Evolutionary conservation across 2,888 invertebrate species (phyloP), one percentile per base, ranked within the genome.

Genomic region (Caenorhabditis sp.): DNA sequence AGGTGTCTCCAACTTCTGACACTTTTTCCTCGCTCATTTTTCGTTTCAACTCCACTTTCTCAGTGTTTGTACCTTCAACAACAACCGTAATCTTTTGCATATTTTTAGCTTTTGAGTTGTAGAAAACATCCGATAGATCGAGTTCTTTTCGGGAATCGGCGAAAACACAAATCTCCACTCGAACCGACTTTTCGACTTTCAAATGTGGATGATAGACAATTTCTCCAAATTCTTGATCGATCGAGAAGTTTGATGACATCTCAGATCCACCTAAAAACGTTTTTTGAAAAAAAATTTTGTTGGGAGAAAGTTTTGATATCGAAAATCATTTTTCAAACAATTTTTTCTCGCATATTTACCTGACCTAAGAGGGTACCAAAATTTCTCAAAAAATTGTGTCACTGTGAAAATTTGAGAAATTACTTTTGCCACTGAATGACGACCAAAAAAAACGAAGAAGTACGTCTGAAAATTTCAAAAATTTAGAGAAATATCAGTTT

Each of bases 151-250:
- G 17, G 8, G 62, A 61, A 3, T 62, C 58, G 27, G 64, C 74
- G 10, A 69, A 6, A 26, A 69, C 49, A 53, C 74, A 74, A 8
- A 74, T 19, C 49, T 74, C 74, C 17, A 60, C 31, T 26, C 36
- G 8, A 53, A 23, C 36, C 1, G 12, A 2, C 17, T 37, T 37
- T 1, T 50, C 43, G 36, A 54, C 24, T 6, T 1, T 50, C 27
- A 12, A 12, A n/a, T 59, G 62, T 17, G 69, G 74, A 53, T 64
- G 57, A 50, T 69, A 69, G n/a, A 58, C 21, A 14, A 69, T 61
- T 27, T 74, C 69, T 12, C 69, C 74, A 27, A 69, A 66, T 51
- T 69, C 74, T 0, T 54, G 26, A 19, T 74, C 69, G 53, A 69
- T 67, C 17, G 63, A 50, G 49, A 73, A 69, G 36, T 63, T 66